These are phyloP conservation scores for Rhodinocichla rosea DNA, from an alignment of 2,113 vertebrate species.

Conservation along the genomic window DNA sequence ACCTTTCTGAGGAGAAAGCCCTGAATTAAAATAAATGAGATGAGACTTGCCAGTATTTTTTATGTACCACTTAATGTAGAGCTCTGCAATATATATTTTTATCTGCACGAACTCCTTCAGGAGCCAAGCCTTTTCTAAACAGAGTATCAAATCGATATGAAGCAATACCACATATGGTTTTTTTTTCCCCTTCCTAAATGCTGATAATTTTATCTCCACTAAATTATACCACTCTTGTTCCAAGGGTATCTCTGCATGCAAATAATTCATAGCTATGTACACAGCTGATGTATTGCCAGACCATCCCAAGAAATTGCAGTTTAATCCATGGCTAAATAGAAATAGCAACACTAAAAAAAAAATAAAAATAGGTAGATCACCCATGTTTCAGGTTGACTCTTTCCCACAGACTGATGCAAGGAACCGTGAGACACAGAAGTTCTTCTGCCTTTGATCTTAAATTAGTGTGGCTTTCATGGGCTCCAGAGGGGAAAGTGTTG, in stretches of 20 bases:
- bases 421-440: rapidly evolving
- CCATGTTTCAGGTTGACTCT: neutral
- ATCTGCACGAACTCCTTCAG: neutral
- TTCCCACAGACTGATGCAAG: neutral
- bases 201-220: neutral
- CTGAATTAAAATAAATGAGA: conserved; percentile 18
- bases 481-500: neutral
- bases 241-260: neutral
- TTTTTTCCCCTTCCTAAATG: neutral
- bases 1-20: neutral
- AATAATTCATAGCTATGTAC: neutral
- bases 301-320: neutral
- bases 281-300: neutral
- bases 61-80: neutral
- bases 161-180: neutral
- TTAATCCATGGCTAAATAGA: neutral
- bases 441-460: neutral
- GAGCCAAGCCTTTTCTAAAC: neutral
- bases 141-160: neutral
- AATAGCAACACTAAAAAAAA: neutral
- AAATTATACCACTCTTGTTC: neutral
- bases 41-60: conserved; percentile 6
- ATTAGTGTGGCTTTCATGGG: neutral
- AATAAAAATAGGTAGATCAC: neutral
- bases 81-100: conserved; percentile 1